phyloP scores from a whole-genome alignment of 2,888 invertebrate species.

The Xestoiulus laeticollis region DNA sequence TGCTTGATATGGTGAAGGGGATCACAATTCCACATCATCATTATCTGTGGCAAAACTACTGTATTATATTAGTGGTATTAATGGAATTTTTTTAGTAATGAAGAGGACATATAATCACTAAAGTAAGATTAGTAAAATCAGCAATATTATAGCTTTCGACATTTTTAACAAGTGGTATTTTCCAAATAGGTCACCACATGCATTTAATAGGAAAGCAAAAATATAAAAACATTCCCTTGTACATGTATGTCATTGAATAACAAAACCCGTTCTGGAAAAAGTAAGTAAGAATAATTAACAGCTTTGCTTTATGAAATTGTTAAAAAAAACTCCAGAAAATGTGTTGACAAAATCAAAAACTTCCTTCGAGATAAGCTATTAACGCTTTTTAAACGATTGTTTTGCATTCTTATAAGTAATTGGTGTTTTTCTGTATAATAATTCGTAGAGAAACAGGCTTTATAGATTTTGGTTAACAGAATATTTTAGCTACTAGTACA shows the following conservation, averaged over 20 bases:
- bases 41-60: too few relatives aligned
- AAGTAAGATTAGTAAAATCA: too few relatives aligned
- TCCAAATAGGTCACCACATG: background rate
- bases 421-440: background rate
- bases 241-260: background rate
- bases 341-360: background rate
- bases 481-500: background rate
- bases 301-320: constrained; percentile 8
- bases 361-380: background rate
- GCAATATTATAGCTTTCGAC: background rate
- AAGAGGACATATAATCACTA: too few relatives aligned
- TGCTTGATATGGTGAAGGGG: too few relatives aligned
- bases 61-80: too few relatives aligned
- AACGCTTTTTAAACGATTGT: background rate
- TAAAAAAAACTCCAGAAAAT: background rate
- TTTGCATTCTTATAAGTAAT: background rate
- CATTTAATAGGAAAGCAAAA: background rate
- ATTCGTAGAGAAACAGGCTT: background rate
- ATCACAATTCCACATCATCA: too few relatives aligned
- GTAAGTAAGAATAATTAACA: background rate
- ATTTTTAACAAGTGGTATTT: background rate
- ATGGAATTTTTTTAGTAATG: too few relatives aligned
- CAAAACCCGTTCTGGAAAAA: background rate
- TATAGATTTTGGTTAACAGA: background rate
- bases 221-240: background rate